phyloP scores from a whole-genome alignment of 2,888 invertebrate species.

The Drosophila meridionalis region DNA sequence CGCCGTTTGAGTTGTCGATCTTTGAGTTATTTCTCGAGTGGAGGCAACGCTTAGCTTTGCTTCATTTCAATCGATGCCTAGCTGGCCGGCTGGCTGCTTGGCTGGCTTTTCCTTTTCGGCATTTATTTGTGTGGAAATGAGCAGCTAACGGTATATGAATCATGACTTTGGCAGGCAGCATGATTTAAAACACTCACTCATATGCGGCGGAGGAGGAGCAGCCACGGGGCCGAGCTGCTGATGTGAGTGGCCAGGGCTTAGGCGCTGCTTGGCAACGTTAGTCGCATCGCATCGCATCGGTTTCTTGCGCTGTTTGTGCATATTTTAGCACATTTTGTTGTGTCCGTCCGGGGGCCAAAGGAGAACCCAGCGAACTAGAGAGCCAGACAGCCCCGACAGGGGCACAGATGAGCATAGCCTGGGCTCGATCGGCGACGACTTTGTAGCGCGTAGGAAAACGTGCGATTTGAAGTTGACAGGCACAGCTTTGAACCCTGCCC shows the following conservation, averaged over 20 bases:
- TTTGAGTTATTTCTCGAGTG: conserved; percentile 66
- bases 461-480: conserved; percentile 81
- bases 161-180: conserved; percentile 84
- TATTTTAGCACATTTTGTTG: conserved; percentile 82
- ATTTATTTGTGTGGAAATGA: conserved; percentile 81
- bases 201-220: conserved; percentile 50
- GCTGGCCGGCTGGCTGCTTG: conserved; percentile 6
- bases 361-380: conserved; percentile 16
- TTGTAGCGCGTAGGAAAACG: conserved; percentile 79
- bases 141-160: conserved; percentile 85
- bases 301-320: conserved; percentile 76
- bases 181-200: conserved; percentile 83
- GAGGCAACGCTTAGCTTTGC: conserved; percentile 40
- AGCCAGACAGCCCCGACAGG: conserved; percentile 28
- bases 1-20: conserved; percentile 54
- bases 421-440: conserved; percentile 59
- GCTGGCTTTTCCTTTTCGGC: conserved; percentile 69
- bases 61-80: conserved; percentile 11
- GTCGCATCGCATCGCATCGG: conserved; percentile 27
- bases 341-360: conserved; percentile 37
- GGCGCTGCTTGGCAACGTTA: conserved; percentile 39
- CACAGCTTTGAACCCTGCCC: conserved; percentile 72
- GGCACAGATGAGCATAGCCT: conserved; percentile 32
- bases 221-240: conserved; percentile 9
- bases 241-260: conserved; percentile 54